phyloP scores from a whole-genome alignment of 2,797 vertebrate species.

The Sibirionetta formosa region DNA sequence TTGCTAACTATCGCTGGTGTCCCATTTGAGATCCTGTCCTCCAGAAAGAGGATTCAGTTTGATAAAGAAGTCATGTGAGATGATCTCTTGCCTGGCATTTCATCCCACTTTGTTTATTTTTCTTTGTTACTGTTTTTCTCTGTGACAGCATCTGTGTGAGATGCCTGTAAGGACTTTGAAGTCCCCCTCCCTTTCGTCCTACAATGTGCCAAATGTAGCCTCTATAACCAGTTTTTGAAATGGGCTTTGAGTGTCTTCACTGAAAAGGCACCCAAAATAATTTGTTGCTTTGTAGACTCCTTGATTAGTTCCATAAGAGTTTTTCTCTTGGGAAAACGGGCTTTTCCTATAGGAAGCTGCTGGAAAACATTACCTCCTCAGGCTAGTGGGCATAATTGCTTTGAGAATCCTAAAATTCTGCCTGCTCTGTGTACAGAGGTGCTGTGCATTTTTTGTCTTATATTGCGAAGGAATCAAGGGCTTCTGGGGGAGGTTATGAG shows the following conservation, averaged over 20 bases:
- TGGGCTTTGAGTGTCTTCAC: not conserved
- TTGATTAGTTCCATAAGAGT: not conserved
- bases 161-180: accelerated
- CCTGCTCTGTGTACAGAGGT: not conserved
- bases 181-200: not conserved
- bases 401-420: not conserved
- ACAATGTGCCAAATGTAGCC: not conserved
- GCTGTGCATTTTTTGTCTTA: not conserved
- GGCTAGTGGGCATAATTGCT: not conserved
- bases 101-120: accelerated
- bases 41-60: not conserved
- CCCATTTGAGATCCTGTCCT: not conserved
- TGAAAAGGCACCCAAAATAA: not conserved
- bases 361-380: not conserved
- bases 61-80: not conserved
- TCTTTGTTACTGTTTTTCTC: not conserved
- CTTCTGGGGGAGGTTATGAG: not conserved
- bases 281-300: not conserved
- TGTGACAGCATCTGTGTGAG: not conserved
- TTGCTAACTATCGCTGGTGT: not conserved
- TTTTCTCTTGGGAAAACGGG: not conserved
- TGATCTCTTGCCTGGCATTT: not conserved
- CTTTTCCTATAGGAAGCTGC: not conserved
- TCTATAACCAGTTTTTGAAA: not conserved
- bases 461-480: not conserved